Base-by-base conservation (phyloP, 2,113 vertebrate species). In the Xiphophorus couchianus region DNA sequence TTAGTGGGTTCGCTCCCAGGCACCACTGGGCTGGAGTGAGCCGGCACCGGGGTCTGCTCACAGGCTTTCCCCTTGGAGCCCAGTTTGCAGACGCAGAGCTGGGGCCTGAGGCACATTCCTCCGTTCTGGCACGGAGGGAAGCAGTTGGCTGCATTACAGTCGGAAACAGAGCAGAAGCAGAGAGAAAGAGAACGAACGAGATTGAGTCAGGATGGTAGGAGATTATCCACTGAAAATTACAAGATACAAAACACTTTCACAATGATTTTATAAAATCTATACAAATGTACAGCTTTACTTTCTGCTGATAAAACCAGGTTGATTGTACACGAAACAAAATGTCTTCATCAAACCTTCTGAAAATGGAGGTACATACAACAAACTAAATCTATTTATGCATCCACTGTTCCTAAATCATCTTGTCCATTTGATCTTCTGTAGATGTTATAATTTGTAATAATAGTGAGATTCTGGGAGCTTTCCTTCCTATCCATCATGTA, bases 31-130 rank as follows among this genome's bases (percentile, higher is more conserved):
- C 93, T 88, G 62, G 94, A 86, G 0, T 95, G 94, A 0, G 95
- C 91, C 88, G 94, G 94, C 76, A 84, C n/a, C 1, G 86, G 84
- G 76, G 90, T 93, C 62, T 94, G 95, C 87, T 98, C 97, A 71
- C 98, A 99, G 66, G 95, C 90, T 90, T 92, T 96, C 30, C 98
- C 98, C 87, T 95, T 96, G 30, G 96, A 98, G 64, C 97, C 97
- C 22, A 96, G 96, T 74, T 98, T 98, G 84, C 98, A 99, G 84
- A 99, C 95, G 77, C 98, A 99, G 63, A 97, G 94, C 84, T 99
- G 98, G 71, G 97, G 97, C 88, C 95, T 94, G 27, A 99, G 95
- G 88, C 98, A 99, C 96, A 97, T 97, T 81, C 97, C 98, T 91
- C 97, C 97, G 3, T 99, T 99, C 84, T 97, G 97, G 94, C 98